Conservation (phyloP, 2,888 invertebrate species). For the Drosophila paucipuncta region DNA sequence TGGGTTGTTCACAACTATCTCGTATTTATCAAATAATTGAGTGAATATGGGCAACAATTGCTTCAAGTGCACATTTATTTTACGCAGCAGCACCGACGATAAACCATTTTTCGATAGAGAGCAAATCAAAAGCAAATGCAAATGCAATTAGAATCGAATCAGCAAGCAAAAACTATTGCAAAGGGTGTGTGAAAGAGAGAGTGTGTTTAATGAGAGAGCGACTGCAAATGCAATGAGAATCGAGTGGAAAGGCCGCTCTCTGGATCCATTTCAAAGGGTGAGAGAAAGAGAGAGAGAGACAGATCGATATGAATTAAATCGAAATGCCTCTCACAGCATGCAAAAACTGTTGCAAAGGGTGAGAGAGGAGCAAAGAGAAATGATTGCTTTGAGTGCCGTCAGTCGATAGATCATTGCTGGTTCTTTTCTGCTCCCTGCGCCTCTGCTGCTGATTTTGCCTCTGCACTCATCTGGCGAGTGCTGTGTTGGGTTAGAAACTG, state of each 20-base stretch:
- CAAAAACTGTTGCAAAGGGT: neutral
- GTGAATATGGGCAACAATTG: constrained; percentile 27
- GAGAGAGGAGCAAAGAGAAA: neutral
- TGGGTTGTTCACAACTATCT: constrained; percentile 26
- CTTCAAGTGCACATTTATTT: constrained; percentile 37
- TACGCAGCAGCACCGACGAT: constrained; percentile 46
- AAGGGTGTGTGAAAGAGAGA: constrained; percentile 14
- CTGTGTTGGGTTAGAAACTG: constrained; percentile 43
- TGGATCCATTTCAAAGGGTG: constrained; percentile 4
- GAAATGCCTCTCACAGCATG: neutral
- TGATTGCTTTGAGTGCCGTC: neutral
- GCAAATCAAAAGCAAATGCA: constrained; percentile 28
- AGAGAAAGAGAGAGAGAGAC: neutral
- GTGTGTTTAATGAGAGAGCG: neutral
- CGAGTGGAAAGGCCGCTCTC: neutral
- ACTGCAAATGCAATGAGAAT: constrained; percentile 6
- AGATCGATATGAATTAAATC: neutral
- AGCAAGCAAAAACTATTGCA: constrained; percentile 6
- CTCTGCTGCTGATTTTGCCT: constrained; percentile 1
- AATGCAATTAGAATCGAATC: constrained; percentile 10
- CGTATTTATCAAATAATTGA: constrained; percentile 23
- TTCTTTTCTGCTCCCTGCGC: neutral
- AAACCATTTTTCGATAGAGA: constrained; percentile 21
- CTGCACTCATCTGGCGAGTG: constrained; percentile 8
- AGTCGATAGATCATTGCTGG: constrained; percentile 8